phyloP scores from a whole-genome alignment of 2,888 invertebrate species.

The Leistus spinibarbis region DNA sequence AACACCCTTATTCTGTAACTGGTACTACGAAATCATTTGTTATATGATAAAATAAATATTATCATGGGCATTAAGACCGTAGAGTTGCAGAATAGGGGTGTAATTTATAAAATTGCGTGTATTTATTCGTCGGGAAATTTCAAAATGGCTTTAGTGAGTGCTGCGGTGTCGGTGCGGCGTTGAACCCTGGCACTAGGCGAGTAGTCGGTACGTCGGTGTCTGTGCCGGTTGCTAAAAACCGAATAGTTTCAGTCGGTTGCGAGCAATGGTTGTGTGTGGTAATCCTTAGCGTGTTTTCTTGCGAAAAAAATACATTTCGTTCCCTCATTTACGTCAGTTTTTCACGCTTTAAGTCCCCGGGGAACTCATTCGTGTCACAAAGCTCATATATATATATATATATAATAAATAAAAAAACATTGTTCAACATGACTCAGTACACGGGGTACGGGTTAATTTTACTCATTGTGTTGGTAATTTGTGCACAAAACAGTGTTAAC shows the following conservation, averaged over 20 bases:
- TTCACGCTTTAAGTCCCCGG: background rate
- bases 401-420: background rate
- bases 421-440: background rate
- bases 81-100: too few relatives aligned
- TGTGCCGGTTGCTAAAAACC: background rate
- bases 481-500: constrained; percentile 19
- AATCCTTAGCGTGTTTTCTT: constrained; percentile 1
- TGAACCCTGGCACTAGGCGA: background rate
- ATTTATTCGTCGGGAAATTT: too few relatives aligned
- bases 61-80: too few relatives aligned
- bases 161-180: background rate
- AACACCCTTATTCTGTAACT: too few relatives aligned
- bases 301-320: constrained; percentile 4
- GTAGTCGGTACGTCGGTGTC: background rate
- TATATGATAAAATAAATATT: too few relatives aligned
- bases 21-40: too few relatives aligned
- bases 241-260: constrained; percentile 4
- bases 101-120: too few relatives aligned
- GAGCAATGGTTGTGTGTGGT: constrained; percentile 15
- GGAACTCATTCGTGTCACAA: too few relatives aligned
- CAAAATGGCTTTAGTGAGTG: too few relatives aligned
- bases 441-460: background rate
- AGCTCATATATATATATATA: too few relatives aligned
- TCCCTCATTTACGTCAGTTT: constrained; percentile 9
- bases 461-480: constrained; percentile 8